These are phyloP conservation scores for Pteria penguin DNA, from an alignment of 2,888 invertebrate genomes.

Conservation along the genomic window DNA sequence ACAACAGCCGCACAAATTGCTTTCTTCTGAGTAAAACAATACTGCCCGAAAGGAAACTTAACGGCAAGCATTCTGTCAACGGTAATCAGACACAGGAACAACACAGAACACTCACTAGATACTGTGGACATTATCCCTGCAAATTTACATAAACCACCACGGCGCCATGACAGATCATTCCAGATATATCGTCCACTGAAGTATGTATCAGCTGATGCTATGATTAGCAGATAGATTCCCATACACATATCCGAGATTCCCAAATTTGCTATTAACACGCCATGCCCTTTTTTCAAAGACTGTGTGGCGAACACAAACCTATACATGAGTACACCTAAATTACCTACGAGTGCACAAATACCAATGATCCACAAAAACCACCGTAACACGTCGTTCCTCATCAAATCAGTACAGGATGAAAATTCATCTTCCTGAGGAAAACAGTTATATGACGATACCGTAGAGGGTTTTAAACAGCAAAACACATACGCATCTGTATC, in stretches of 20 bases:
- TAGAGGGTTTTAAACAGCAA: conserved; percentile 45
- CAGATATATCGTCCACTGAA: conserved; percentile 55
- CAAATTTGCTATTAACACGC: conserved; percentile 43
- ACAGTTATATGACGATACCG: conserved; percentile 41
- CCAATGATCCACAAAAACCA: conserved; percentile 55
- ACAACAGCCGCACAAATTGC: conserved; percentile 56
- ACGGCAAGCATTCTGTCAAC: conserved; percentile 84
- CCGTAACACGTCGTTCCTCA: conserved; percentile 48
- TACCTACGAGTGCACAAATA: conserved; percentile 48
- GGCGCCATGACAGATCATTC: conserved; percentile 51
- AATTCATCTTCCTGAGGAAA: conserved; percentile 53
- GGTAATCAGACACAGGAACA: conserved; percentile 84
- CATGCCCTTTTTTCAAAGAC: conserved; percentile 27
- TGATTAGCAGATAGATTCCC: conserved; percentile 58
- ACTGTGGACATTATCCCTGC: conserved; percentile 53
- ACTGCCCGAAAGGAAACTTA: conserved; percentile 82
- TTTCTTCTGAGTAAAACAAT: conserved; percentile 56
- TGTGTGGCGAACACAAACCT: conserved; percentile 10
- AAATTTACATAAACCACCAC: conserved; percentile 48
- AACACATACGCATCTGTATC: conserved; percentile 40
- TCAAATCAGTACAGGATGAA: conserved; percentile 63
- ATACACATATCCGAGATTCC: conserved; percentile 48
- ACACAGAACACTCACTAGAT: conserved; percentile 84
- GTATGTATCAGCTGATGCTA: conserved; percentile 50
- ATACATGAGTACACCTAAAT: conserved; percentile 40